phyloP scores from a whole-genome alignment of 2,888 invertebrate species.

The Ptychoptera contaminata region DNA sequence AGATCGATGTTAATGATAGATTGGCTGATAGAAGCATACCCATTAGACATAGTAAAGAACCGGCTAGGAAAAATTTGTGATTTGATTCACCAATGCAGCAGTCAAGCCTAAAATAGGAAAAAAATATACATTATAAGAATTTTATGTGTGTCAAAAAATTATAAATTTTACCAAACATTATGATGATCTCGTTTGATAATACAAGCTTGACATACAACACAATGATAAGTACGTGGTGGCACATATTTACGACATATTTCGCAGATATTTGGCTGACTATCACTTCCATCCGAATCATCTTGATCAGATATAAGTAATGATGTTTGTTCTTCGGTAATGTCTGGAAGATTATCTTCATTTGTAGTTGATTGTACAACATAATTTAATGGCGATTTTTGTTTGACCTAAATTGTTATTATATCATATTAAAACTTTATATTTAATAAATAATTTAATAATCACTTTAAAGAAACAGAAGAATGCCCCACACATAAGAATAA shows the following conservation, averaged over 20 bases:
- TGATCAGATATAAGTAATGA: conserved; percentile 19
- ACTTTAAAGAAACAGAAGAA: conserved; percentile 30
- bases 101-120: no score
- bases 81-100: conserved; percentile 73
- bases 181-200: conserved; percentile 63
- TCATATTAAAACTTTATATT: neutral
- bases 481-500: conserved; percentile 33
- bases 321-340: conserved; percentile 21
- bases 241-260: conserved; percentile 42
- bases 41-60: conserved; percentile 46
- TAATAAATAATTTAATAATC: neutral
- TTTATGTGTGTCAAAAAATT: conserved; percentile 18
- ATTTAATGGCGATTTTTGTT: conserved; percentile 20
- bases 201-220: conserved; percentile 68
- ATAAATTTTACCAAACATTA: conserved; percentile 53
- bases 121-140: no score
- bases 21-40: conserved; percentile 61
- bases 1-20: conserved; percentile 71
- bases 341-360: conserved; percentile 22
- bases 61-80: conserved; percentile 54
- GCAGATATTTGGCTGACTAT: conserved; percentile 32
- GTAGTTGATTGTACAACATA: conserved; percentile 20
- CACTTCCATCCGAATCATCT: conserved; percentile 13
- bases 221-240: conserved; percentile 61
- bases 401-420: conserved; percentile 18